Percentiles rank a stretch among this genome's conserved stretches.
These are phyloP conservation scores for Bos javanicus DNA, from an alignment of 2,113 vertebrate genomes.

Conservation along the genomic window DNA sequence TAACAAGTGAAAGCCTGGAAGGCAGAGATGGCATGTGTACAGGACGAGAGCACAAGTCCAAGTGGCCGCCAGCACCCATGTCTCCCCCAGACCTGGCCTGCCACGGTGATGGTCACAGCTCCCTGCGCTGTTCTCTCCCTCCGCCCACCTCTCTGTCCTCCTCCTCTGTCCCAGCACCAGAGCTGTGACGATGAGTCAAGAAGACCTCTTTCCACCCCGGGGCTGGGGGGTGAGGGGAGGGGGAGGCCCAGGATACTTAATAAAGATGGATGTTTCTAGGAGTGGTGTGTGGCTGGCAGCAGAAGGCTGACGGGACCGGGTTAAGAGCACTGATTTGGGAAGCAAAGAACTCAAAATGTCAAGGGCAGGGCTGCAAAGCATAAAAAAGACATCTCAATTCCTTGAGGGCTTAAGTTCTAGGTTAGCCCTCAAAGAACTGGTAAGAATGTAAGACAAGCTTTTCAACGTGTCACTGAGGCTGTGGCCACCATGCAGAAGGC, in stretches of 20 bases:
- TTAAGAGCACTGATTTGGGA: neutral
- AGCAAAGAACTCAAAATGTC: neutral
- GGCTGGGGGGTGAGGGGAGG: fast-evolving
- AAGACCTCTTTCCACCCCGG: neutral
- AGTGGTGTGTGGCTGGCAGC: neutral
- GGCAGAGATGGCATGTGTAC: neutral
- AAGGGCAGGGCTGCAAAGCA: neutral
- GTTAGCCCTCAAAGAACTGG: neutral
- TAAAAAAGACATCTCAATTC: neutral
- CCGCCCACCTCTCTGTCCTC: neutral
- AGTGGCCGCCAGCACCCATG: neutral
- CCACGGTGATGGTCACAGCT: fast-evolving
- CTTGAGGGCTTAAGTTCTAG: neutral
- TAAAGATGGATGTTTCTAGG: neutral
- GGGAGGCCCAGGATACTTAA: neutral
- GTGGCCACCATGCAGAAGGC: neutral
- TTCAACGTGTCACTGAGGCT: neutral
- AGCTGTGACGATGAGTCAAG: neutral
- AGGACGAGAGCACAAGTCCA: neutral
- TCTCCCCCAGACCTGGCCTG: neutral
- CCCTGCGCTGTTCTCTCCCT: fast-evolving
- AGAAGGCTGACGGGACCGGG: neutral
- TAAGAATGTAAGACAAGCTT: neutral
- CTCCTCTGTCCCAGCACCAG: neutral
- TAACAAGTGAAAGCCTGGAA: fast-evolving